Evolutionary conservation across 2,797 vertebrate species (phyloP).

Genomic region (Champsocephalus esox): DNA sequence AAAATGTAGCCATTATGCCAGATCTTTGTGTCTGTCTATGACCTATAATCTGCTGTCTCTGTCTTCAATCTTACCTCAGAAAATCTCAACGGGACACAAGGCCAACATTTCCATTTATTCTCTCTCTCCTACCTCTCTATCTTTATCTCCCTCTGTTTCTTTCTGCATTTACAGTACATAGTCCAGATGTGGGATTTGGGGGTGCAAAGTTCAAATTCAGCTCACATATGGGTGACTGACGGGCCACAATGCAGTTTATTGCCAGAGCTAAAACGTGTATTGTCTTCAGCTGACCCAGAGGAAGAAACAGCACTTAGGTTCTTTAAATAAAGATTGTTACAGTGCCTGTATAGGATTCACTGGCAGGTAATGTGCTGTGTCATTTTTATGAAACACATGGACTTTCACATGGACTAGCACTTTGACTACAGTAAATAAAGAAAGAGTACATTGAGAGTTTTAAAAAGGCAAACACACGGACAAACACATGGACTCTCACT

Average conservation of each 20-base stretch:
- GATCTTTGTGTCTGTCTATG: slow-evolving; percentile 9
- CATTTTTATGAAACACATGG: background rate
- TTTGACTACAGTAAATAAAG: too few species aligned
- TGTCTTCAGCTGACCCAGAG: slow-evolving; percentile 21
- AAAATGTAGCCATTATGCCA: slow-evolving; percentile 24
- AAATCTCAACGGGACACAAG: slow-evolving; percentile 9
- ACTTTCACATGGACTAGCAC: background rate
- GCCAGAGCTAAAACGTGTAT: slow-evolving; percentile 17
- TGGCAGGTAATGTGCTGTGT: background rate
- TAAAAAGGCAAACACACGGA: background rate
- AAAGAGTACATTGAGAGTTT: background rate
- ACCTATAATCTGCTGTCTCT: background rate
- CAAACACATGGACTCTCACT: too few species aligned
- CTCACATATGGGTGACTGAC: slow-evolving; percentile 32
- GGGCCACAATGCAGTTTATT: slow-evolving; percentile 16
- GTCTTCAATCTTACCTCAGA: slow-evolving; percentile 20
- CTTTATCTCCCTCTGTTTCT: background rate
- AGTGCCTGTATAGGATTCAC: background rate
- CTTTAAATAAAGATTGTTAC: slow-evolving; percentile 14
- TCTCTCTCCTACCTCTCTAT: background rate
- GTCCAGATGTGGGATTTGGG: slow-evolving; percentile 57
- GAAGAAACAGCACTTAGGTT: slow-evolving; percentile 14
- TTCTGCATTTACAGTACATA: slow-evolving; percentile 14
- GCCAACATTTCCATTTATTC: background rate
- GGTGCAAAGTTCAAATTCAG: slow-evolving; percentile 49